Conservation (phyloP, 2,113 vertebrate species). For the Stegostoma tigrinum region DNA sequence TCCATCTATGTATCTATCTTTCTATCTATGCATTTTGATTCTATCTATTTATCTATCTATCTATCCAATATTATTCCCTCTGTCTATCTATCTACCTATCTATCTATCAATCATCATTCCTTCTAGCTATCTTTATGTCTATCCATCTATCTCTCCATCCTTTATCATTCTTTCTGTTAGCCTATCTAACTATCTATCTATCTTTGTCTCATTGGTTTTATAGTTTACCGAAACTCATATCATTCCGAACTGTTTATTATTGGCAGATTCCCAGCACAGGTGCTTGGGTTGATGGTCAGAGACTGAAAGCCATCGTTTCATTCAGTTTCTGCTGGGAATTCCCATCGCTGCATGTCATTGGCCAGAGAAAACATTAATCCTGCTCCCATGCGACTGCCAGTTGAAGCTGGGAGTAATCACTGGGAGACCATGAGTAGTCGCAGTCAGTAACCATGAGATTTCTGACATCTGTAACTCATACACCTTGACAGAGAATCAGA, state of each 20-base stretch:
- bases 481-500: neutral
- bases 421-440: neutral
- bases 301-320: neutral
- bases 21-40: too few relatives aligned
- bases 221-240: neutral
- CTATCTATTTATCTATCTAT: neutral
- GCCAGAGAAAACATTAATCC: neutral
- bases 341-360: neutral
- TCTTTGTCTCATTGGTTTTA: neutral
- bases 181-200: too few relatives aligned
- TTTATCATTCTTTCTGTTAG: too few relatives aligned
- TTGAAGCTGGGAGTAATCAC: too few relatives aligned
- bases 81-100: neutral
- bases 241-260: neutral
- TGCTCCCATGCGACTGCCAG: neutral
- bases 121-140: too few relatives aligned
- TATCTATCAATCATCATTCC: neutral
- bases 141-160: too few relatives aligned
- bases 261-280: neutral
- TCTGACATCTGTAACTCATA: neutral
- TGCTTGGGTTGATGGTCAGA: neutral
- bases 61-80: neutral
- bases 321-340: neutral
- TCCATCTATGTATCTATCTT: too few relatives aligned
- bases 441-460: neutral